Conservation (phyloP, 2,888 invertebrate species). For the Tupiocoris notatus region DNA sequence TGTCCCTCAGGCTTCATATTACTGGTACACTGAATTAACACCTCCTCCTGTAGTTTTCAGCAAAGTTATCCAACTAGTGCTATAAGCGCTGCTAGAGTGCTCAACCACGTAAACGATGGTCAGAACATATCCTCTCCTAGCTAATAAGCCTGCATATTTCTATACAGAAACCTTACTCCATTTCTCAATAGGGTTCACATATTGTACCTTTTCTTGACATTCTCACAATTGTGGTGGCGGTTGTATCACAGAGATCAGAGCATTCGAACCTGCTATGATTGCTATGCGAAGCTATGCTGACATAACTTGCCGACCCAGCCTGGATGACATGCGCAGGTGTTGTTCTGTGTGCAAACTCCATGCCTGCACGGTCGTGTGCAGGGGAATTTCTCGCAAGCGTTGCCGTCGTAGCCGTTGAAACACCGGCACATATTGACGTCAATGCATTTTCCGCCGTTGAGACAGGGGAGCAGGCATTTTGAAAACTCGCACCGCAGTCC, state of each 20-base stretch:
- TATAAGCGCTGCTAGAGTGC: no score
- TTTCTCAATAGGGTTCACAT: no score
- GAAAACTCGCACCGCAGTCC: constrained; percentile 88
- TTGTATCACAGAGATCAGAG: not conserved
- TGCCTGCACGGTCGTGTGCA: constrained; percentile 75
- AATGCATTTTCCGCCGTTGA: constrained; percentile 86
- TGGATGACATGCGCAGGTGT: constrained; percentile 73
- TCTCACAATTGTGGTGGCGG: no score
- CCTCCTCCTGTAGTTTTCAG: no score
- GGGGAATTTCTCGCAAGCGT: constrained; percentile 84
- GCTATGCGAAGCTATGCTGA: constrained; percentile 61
- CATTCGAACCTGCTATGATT: not conserved
- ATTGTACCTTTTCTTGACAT: no score
- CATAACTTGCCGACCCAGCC: constrained; percentile 82
- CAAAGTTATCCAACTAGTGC: no score
- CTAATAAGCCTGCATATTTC: no score
- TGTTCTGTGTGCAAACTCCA: constrained; percentile 67
- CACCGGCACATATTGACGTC: constrained; percentile 89
- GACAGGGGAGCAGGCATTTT: constrained; percentile 85
- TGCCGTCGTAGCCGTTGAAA: constrained; percentile 76
- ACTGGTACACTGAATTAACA: no score
- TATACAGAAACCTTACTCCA: no score
- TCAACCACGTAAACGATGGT: no score
- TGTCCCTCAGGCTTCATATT: no score
- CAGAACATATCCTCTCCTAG: no score